Evolutionary conservation across 2,888 invertebrate species (phyloP).

Genomic region (Oligia fasciuncula): DNA sequence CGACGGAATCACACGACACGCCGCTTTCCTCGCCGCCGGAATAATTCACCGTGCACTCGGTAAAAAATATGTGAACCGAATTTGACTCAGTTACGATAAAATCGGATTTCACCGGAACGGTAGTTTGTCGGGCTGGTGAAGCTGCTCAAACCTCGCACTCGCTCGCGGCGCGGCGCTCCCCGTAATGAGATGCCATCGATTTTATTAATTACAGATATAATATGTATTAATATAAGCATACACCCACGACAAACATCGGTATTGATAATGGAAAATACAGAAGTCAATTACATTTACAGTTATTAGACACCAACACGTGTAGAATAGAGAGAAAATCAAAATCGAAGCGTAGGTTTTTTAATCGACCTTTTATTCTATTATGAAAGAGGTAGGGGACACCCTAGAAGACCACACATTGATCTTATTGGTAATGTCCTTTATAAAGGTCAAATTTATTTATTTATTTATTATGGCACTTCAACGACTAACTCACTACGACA

Average conservation of each 20-base stretch:
- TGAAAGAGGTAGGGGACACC: no score
- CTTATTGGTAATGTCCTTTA: not conserved
- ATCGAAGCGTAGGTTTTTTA: not conserved
- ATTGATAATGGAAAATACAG: not conserved
- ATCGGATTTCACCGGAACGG: constrained; percentile 72
- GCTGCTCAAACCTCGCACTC: constrained; percentile 48
- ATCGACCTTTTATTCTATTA: not conserved
- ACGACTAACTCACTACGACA: no score
- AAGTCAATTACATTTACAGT: not conserved
- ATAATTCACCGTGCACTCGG: constrained; percentile 77
- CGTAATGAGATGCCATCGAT: constrained; percentile 53
- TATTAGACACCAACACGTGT: no score
- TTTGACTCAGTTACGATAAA: constrained; percentile 73
- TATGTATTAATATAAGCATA: constrained; percentile 15
- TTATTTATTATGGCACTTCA: no score
- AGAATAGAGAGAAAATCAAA: constrained; percentile 1
- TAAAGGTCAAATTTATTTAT: constrained; percentile 6
- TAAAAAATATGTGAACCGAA: constrained; percentile 82
- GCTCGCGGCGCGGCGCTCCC: constrained; percentile 9
- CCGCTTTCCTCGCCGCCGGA: constrained; percentile 67
- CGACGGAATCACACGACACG: constrained; percentile 79
- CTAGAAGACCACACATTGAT: not conserved
- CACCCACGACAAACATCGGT: not conserved
- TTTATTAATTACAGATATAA: constrained; percentile 41
- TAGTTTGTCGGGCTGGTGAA: constrained; percentile 65